phyloP scores from a whole-genome alignment of 2,797 vertebrate species.

The Phylloscopus collybita region DNA sequence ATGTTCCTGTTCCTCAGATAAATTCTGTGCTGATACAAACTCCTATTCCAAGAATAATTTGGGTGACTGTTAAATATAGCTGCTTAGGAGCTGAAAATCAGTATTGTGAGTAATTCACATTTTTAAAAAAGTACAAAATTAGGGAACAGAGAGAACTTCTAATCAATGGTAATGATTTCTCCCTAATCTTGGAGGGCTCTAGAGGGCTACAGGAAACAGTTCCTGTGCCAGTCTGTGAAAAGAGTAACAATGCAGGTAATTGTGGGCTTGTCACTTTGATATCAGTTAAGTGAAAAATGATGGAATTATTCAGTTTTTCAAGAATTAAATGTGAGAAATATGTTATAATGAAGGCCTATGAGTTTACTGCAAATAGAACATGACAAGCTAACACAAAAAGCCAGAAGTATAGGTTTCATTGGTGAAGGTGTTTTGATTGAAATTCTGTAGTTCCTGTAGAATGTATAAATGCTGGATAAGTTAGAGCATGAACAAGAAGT shows the following conservation, averaged over 20 bases:
- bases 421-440: background rate
- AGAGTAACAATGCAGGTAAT: background rate
- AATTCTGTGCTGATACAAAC: background rate
- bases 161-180: background rate
- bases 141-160: background rate
- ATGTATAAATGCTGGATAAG: background rate
- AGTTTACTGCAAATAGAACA: conserved; percentile 4
- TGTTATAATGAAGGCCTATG: background rate
- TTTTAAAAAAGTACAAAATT: background rate
- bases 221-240: background rate
- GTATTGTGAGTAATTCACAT: background rate
- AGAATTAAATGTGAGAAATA: background rate
- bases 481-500: background rate
- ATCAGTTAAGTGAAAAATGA: conserved; percentile 14
- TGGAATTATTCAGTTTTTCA: background rate
- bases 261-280: background rate
- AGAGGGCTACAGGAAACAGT: background rate
- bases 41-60: background rate
- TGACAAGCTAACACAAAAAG: background rate
- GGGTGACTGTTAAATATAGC: background rate
- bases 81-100: background rate
- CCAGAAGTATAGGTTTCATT: background rate
- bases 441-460: background rate
- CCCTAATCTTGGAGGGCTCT: background rate
- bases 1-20: background rate